Evolutionary conservation across 2,888 invertebrate genomes (phyloP), one percentile per base, ranked within the genome.

Genomic region (Chrysina gloriosa): DNA sequence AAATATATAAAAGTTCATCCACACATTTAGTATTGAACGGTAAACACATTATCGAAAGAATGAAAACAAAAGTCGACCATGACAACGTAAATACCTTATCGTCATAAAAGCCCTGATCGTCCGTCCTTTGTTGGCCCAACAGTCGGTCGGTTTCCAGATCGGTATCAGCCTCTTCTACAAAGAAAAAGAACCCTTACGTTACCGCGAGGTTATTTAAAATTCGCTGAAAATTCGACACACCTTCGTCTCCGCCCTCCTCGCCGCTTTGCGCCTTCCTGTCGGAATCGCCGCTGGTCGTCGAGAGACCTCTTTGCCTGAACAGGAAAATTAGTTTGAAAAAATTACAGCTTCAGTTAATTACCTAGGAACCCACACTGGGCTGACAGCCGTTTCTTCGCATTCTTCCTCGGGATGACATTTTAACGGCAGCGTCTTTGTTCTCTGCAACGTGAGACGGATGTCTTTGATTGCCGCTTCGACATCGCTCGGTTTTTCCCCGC

Each of bases 81-180:
- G 19, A 52, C 7, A 58, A 45, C 6, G 14, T 0, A 76, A 78
- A 81, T 77, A 92, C 91, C 87, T 94, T 95, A 74, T 95, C 95
- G 77, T 95, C 95, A 77, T 94, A 95, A 84, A 95, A 95, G 69
- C 95, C 94, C 82, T 94, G 94, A 82, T 95, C 95, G 77, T 95
- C 95, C n/a, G 95, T 92, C 74, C 96, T 87, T 82, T 97, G 97
- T 81, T 97, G 97, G 14, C 97, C 97, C 69, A 98, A 87, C 70
- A 98, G 85, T 77, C 97, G 88, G 83, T 98, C 98, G n/a, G 98
- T 98, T 85, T 98, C 98, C 75, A 97, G 89, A 83, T 98, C 98
- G 0, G 98, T 98, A 80, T 98, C 98, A 23, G 96, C 95, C 84
- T 96, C 96, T 81, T 92, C 94, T 88, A 11, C 19, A 29, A 42